Conservation (phyloP, 2,113 vertebrate genomes). For the Salminus brasiliensis region DNA sequence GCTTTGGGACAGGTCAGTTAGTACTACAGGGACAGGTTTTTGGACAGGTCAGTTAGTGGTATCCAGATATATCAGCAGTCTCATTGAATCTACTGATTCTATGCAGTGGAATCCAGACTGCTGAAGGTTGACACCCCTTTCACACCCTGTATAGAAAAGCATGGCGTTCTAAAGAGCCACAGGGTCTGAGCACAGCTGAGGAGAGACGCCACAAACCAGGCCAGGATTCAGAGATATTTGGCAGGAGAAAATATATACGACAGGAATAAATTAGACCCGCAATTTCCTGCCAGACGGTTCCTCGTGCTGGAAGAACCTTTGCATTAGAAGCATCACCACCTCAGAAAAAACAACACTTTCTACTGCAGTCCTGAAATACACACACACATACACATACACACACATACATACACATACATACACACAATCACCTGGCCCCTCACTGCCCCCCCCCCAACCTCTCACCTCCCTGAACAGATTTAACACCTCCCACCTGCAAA, state of each 20-base stretch:
- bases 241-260: not conserved
- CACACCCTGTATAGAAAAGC: not conserved
- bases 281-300: not conserved
- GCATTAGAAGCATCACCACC: not conserved
- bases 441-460: not conserved
- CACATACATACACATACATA: too few relatives aligned
- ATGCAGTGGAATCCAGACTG: too few relatives aligned
- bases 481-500: conserved; percentile 20
- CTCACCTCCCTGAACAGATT: not conserved
- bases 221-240: not conserved
- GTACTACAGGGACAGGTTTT: too few relatives aligned
- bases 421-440: not conserved
- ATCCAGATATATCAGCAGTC: too few relatives aligned
- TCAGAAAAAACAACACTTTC: not conserved
- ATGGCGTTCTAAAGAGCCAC: not conserved
- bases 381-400: too few relatives aligned
- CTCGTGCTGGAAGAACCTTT: not conserved
- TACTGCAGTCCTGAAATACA: not conserved
- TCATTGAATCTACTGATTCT: too few relatives aligned
- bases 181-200: not conserved
- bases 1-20: too few relatives aligned
- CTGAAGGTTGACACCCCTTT: too few relatives aligned
- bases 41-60: too few relatives aligned
- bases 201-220: not conserved
- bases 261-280: not conserved